phyloP scores from a whole-genome alignment of 2,113 vertebrate genomes.

The Leptobrachium ailaonicum region DNA sequence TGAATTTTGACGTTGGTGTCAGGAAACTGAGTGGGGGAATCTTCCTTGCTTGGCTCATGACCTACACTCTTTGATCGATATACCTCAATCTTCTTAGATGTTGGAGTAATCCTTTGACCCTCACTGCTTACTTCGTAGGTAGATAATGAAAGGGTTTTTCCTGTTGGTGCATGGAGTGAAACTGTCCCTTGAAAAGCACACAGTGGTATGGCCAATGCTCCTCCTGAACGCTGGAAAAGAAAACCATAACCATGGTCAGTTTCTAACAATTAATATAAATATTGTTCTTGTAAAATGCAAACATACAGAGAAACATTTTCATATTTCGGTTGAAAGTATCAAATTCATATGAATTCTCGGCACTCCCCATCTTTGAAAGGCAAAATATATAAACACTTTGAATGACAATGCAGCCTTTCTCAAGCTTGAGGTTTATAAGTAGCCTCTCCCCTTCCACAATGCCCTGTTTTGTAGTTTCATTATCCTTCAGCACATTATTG shows the following conservation, averaged over 20 bases:
- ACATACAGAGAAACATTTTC: too few species aligned
- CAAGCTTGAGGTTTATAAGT: too few species aligned
- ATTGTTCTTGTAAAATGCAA: too few species aligned
- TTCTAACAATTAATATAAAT: too few species aligned
- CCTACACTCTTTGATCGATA: slow-evolving; percentile 96
- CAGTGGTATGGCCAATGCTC: slow-evolving; percentile 83
- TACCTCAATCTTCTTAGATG: slow-evolving; percentile 87
- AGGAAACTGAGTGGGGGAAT: slow-evolving; percentile 65
- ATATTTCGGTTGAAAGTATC: too few species aligned
- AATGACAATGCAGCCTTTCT: too few species aligned
- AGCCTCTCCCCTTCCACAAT: too few species aligned
- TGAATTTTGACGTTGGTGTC: slow-evolving; percentile 96
- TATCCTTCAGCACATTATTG: too few species aligned
- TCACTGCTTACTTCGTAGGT: slow-evolving; percentile 95
- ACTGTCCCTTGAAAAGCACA: slow-evolving; percentile 95
- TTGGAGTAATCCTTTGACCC: slow-evolving; percentile 84
- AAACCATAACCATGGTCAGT: not conserved
- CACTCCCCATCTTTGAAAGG: too few species aligned
- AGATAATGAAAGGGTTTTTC: slow-evolving; percentile 92
- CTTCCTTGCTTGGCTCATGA: slow-evolving; percentile 84
- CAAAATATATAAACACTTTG: too few species aligned
- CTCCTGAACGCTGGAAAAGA: slow-evolving; percentile 73
- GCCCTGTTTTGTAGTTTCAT: too few species aligned
- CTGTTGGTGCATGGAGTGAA: slow-evolving; percentile 88
- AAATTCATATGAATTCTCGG: too few species aligned